Percentiles rank a stretch among this genome's conserved stretches.
phyloP scores from a whole-genome alignment of 2,888 invertebrate species.

The Acrocyrtus sp. region DNA sequence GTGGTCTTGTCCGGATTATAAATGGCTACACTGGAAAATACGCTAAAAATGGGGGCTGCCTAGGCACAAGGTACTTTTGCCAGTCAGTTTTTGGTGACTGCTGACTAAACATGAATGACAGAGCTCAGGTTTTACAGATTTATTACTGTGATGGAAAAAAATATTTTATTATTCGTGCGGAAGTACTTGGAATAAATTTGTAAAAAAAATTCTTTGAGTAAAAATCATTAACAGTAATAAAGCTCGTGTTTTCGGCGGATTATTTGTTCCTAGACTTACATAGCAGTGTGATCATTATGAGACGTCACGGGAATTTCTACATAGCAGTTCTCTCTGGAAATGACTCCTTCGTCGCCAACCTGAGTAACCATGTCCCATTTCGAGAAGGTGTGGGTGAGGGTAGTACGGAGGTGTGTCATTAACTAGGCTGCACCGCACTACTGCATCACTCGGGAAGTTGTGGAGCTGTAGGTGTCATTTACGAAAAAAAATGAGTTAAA shows the following conservation, averaged over 20 bases:
- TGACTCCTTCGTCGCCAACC: slow-evolving; percentile 16
- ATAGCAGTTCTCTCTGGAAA: slow-evolving; percentile 75
- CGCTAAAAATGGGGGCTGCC: too few species aligned
- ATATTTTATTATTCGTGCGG: too few species aligned
- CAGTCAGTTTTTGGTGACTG: too few species aligned
- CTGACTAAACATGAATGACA: too few species aligned
- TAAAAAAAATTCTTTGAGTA: too few species aligned
- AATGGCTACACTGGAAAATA: too few species aligned
- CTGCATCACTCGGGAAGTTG: slow-evolving; percentile 54
- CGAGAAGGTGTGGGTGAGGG: slow-evolving; percentile 59
- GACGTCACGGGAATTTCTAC: slow-evolving; percentile 72
- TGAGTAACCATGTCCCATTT: slow-evolving; percentile 53
- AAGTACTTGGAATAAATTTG: too few species aligned
- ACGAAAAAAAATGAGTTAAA: not conserved
- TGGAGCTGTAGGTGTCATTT: slow-evolving; percentile 56
- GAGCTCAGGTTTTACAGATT: too few species aligned
- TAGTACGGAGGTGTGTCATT: slow-evolving; percentile 57
- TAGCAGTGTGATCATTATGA: slow-evolving; percentile 74
- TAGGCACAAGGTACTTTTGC: too few species aligned
- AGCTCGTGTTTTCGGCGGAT: not conserved
- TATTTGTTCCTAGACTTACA: slow-evolving; percentile 68
- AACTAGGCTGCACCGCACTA: slow-evolving; percentile 57
- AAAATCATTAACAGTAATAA: too few species aligned
- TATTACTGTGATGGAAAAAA: too few species aligned
- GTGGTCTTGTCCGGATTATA: too few species aligned